Percentiles rank a stretch among this genome's conserved stretches.
phyloP scores from a whole-genome alignment of 2,888 invertebrate species.

The Antitype chi region DNA sequence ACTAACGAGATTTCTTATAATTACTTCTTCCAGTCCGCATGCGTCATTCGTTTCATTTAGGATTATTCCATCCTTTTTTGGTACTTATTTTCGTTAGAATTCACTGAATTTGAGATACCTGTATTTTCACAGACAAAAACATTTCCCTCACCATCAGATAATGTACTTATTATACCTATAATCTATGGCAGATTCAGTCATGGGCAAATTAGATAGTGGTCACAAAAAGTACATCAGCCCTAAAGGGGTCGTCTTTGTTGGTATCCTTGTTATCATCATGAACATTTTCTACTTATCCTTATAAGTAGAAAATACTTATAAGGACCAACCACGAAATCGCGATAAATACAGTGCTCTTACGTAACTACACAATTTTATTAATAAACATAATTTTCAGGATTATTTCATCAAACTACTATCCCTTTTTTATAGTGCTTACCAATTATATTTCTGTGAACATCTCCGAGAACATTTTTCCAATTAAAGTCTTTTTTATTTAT shows the following conservation, averaged over 20 bases:
- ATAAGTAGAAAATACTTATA: no score
- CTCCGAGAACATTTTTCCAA: background rate
- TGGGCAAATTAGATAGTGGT: background rate
- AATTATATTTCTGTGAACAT: background rate
- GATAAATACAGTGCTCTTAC: background rate
- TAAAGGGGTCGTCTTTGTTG: background rate
- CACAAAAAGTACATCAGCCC: background rate
- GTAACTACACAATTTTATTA: background rate
- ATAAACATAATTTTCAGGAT: background rate
- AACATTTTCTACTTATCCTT: no score
- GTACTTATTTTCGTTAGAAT: background rate
- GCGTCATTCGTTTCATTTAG: background rate
- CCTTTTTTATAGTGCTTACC: background rate
- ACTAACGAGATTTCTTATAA: slow-evolving; percentile 8
- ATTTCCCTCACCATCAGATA: background rate
- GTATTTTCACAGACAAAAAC: background rate
- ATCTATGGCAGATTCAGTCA: no score
- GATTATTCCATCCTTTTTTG: no score
- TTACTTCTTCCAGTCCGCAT: background rate
- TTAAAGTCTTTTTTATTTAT: slow-evolving; percentile 23
- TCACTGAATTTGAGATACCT: background rate
- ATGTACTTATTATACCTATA: background rate
- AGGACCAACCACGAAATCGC: no score
- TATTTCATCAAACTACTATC: background rate
- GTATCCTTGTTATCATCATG: no score